Evolutionary conservation across 2,888 invertebrate genomes (phyloP), one percentile per base, ranked within the genome.

Genomic region (Nowickia ferox): DNA sequence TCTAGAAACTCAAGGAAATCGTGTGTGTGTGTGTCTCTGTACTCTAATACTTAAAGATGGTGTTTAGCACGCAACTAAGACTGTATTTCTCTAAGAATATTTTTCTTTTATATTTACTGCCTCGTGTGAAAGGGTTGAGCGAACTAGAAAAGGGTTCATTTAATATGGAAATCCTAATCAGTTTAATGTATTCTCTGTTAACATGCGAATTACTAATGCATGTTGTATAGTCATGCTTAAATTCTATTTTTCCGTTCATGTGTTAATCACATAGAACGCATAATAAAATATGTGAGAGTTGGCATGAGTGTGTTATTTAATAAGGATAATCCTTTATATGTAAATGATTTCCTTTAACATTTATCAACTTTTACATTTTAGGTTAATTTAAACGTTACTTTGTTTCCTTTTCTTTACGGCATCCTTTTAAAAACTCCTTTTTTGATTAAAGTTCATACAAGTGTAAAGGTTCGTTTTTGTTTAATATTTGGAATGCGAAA

Each of bases 191-290:
- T 76, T 66, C 79, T 55, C 76, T 83, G 79, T 86, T 86, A 86
- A 80, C 83, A 86, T 86, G 83, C 83, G 86, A 86, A 83, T 86
- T 79, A 48, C 51, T 80, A 80, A 86, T 86, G 86, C 79, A 83
- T 72, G 76, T 42, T 72, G 76, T 42, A 46, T 72, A 80, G 44
- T 61, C 63, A 48, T 84, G 75, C 65, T 76, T 53, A 57, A 75
- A 44, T 63, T 75, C 46, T 48, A 22, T 57, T 69, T 53, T 68
- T 38, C 53, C 71, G 44, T 71, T 78, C 78, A 76, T 59, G 63
- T 69, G 69, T 77, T 59, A 78, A 78, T 78, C 69, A 79, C 71
- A 71, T 79, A 69, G 78, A 76, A 83, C 71, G 79, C 79, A 72
- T 61, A 71, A 22, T 30, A 30, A 38, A 68, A 59, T 61, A 40